Evolutionary conservation across 2,113 vertebrate genomes (phyloP), one percentile per base, ranked within the genome.

Genomic region (Reinhardtius hippoglossoides): DNA sequence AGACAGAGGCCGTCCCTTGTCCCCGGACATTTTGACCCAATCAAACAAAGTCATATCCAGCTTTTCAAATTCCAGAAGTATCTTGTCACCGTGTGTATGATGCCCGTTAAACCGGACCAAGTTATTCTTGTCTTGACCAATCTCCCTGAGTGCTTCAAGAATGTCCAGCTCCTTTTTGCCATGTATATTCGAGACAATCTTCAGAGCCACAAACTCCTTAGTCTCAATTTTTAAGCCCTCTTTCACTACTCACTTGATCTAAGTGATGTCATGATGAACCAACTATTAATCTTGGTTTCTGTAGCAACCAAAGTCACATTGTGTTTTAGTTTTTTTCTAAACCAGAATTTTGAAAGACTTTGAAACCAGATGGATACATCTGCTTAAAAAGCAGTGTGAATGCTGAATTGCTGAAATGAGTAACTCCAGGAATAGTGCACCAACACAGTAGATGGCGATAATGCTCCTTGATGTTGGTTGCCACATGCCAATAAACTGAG

Each of bases 1-100:
- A 4, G 35, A 69, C 31, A 69, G 18, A 10, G 0, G 21, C 52
- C 44, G 10, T 5, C 5, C n/a, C n/a, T 1, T 14, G 12, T 18
- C 0, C 6, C 3, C 0, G 15, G 18, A 62, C 1, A n/a, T 12
- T 5, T n/a, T 10, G 3, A 69, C 23, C 3, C 18, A 56, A 0
- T 54, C 31, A 0, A 12, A 0, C 0, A 69, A 3, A 1, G 14
- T 69, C 5, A 40, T 24, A 52, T 69, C 52, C 52, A 69, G 54
- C 52, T 16, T 4, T 12, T 69, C 67, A 23, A 69, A 57, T 24
- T 21, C 67, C n/a, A 68, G 20, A 2, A n/a, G 55, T 1, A 56
- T 0, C 1, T 24, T 6, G 3, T n/a, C 50, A 9, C 21, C 14
- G 15, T 37, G 10, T 10, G 1, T n/a, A 4, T 16, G 10, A 12